These are phyloP conservation scores for Dione vanillae DNA, from an alignment of 2,888 invertebrate species.

Conservation along the genomic window DNA sequence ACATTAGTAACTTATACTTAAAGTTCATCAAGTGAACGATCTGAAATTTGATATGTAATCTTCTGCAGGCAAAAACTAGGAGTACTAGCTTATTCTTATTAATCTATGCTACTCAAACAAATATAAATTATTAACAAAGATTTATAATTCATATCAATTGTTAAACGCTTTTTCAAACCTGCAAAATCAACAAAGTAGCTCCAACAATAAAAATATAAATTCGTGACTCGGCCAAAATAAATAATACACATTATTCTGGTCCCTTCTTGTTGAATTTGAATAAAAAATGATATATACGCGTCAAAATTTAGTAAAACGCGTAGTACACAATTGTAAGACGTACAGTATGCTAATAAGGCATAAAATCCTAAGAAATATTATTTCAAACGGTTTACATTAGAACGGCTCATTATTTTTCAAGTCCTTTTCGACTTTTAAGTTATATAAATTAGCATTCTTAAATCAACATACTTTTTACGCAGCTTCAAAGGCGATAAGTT, in stretches of 20 bases:
- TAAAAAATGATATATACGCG: slow-evolving; percentile 42
- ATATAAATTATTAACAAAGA: no score
- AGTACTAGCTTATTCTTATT: no score
- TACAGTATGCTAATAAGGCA: slow-evolving; percentile 31
- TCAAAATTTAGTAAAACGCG: slow-evolving; percentile 31
- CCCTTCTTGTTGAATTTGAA: slow-evolving; percentile 39
- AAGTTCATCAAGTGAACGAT: no score
- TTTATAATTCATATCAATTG: not conserved
- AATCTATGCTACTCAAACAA: no score
- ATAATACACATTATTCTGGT: slow-evolving; percentile 41
- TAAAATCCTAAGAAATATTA: slow-evolving; percentile 26
- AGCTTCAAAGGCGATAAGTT: slow-evolving; percentile 35
- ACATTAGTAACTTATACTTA: no score
- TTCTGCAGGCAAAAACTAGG: no score
- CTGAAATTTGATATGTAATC: no score
- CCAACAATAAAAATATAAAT: slow-evolving; percentile 24
- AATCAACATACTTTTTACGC: slow-evolving; percentile 34
- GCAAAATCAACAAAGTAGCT: not conserved
- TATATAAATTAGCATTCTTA: slow-evolving; percentile 45
- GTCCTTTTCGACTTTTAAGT: slow-evolving; percentile 39
- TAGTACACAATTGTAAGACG: slow-evolving; percentile 30
- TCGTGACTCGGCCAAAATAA: slow-evolving; percentile 35
- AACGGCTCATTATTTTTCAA: slow-evolving; percentile 42
- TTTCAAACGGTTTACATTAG: slow-evolving; percentile 30
- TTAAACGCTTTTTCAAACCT: not conserved